Conservation (phyloP, 2,797 vertebrate species). For the Chromis chromis region DNA sequence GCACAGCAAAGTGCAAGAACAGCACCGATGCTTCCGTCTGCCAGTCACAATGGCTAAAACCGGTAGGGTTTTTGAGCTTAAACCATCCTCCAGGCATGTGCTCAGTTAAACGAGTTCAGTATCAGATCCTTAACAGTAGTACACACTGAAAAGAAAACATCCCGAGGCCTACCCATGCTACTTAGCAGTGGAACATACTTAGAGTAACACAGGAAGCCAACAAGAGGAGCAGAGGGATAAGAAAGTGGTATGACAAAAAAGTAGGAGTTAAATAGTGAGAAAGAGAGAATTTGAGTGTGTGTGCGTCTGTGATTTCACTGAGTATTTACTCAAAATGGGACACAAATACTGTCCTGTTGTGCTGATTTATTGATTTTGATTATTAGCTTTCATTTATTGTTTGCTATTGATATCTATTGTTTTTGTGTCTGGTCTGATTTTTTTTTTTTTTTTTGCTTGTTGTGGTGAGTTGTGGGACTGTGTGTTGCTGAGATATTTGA, state of each 20-base stretch:
- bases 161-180: conserved; percentile 1
- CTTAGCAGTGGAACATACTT: background rate
- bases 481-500: conserved; percentile 47
- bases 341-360: conserved; percentile 39
- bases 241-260: conserved; percentile 10
- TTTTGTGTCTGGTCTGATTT: conserved; percentile 23
- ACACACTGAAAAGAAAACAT: conserved; percentile 25
- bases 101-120: background rate
- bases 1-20: background rate
- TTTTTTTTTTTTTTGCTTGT: conserved; percentile 29
- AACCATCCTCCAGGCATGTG: conserved; percentile 27
- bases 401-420: conserved; percentile 50
- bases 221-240: conserved; percentile 27
- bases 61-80: background rate
- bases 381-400: conserved; percentile 51
- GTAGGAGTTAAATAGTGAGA: conserved; percentile 20
- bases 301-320: conserved; percentile 74
- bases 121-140: conserved; percentile 4
- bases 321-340: conserved; percentile 68
- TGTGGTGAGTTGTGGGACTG: conserved; percentile 57
- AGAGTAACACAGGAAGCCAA: conserved; percentile 36
- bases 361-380: conserved; percentile 61
- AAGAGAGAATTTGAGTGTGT: conserved; percentile 50
- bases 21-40: background rate
- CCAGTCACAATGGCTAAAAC: conserved; percentile 31